phyloP scores from a whole-genome alignment of 2,888 invertebrate genomes.

The Malacosoma neustria region DNA sequence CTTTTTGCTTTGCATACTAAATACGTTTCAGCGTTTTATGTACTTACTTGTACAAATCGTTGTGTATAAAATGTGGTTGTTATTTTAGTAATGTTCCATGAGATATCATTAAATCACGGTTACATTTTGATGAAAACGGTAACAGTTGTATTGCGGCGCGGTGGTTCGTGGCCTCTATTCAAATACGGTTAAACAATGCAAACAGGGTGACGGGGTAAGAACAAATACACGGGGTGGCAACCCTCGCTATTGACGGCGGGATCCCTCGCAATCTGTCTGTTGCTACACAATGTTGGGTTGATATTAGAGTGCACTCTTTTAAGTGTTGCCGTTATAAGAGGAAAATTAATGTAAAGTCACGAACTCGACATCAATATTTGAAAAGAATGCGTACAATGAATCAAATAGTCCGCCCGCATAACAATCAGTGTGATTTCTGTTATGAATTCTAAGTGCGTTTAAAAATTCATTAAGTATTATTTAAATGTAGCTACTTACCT shows the following conservation, averaged over 20 bases:
- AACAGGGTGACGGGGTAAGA: slow-evolving; percentile 55
- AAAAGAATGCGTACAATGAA: not conserved
- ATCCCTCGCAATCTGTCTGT: slow-evolving; percentile 44
- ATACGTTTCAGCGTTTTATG: slow-evolving; percentile 16
- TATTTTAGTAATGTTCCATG: not conserved
- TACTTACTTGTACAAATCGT: slow-evolving; percentile 10
- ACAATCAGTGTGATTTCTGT: not conserved
- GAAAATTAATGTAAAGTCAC: slow-evolving; percentile 13
- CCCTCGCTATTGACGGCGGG: slow-evolving; percentile 44
- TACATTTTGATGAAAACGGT: slow-evolving; percentile 60
- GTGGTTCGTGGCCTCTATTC: slow-evolving; percentile 41
- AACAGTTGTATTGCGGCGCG: slow-evolving; percentile 58
- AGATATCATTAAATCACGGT: slow-evolving; percentile 57
- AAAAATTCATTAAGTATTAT: no score
- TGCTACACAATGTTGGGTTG: slow-evolving; percentile 38
- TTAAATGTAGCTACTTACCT: no score
- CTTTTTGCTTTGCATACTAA: slow-evolving; percentile 44
- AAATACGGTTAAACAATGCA: slow-evolving; percentile 66
- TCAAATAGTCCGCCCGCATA: not conserved
- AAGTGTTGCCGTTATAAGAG: slow-evolving; percentile 24
- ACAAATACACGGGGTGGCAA: slow-evolving; percentile 53
- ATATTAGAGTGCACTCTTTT: slow-evolving; percentile 42
- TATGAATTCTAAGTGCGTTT: no score
- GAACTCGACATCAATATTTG: not conserved
- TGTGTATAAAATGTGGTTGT: not conserved